Percentiles rank a stretch among this genome's conserved stretches.
These are phyloP conservation scores for Rhyacophila evoluta DNA, from an alignment of 2,888 invertebrate species.

Conservation along the genomic window DNA sequence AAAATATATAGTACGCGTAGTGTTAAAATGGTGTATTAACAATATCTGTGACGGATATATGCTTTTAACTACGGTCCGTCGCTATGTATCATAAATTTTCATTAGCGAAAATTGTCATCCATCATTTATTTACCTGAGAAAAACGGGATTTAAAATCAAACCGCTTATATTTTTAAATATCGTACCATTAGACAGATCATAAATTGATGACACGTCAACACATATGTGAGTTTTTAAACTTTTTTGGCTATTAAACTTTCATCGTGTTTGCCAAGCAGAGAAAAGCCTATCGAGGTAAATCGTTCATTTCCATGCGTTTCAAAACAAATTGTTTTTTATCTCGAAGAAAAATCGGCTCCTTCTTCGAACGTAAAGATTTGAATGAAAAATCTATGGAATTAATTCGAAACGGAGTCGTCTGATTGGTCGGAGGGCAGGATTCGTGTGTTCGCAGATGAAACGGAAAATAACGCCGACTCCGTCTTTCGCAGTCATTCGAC, in stretches of 20 bases:
- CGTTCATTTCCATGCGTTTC: conserved; percentile 34
- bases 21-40: too few relatives aligned
- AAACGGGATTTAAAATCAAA: not conserved
- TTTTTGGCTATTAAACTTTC: conserved; percentile 34
- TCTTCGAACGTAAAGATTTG: not conserved
- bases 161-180: conserved; percentile 33
- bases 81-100: not conserved
- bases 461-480: conserved; percentile 33
- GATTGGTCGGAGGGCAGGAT: conserved; percentile 45
- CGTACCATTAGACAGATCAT: conserved; percentile 26
- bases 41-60: not conserved
- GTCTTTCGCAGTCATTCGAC: conserved; percentile 46
- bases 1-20: too few relatives aligned
- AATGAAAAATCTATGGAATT: conserved; percentile 31
- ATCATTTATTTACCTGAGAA: conserved; percentile 32
- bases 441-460: conserved; percentile 35
- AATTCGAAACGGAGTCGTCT: conserved; percentile 6
- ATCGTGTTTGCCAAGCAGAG: conserved; percentile 41
- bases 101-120: conserved; percentile 26
- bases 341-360: conserved; percentile 22
- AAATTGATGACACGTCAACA: conserved; percentile 47
- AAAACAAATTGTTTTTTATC: conserved; percentile 29
- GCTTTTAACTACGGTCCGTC: not conserved
- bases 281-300: conserved; percentile 45
- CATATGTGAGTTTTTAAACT: conserved; percentile 37